phyloP scores from a whole-genome alignment of 1,140 invertebrate genomes.

The Hyles euphorbiae region DNA sequence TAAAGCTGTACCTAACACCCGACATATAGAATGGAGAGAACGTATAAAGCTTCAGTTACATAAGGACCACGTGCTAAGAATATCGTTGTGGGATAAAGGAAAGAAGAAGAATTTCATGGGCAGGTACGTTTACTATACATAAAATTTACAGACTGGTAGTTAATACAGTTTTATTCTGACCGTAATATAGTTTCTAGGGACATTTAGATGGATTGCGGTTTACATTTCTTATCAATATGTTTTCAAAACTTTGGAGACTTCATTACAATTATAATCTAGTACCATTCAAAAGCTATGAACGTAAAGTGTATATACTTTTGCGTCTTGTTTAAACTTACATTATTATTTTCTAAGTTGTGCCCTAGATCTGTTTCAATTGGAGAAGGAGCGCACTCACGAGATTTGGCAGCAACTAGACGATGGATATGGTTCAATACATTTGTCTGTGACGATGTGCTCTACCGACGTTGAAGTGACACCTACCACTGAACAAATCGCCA shows the following conservation, averaged over 20 bases:
- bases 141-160: no score
- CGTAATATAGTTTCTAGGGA: no score
- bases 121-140: slow-evolving; percentile 32
- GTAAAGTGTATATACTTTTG: no score
- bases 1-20: slow-evolving; percentile 39
- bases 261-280: no score
- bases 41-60: slow-evolving; percentile 43
- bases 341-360: slow-evolving; percentile 40
- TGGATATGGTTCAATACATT: slow-evolving; percentile 48
- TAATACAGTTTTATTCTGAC: no score
- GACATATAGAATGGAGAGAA: slow-evolving; percentile 53
- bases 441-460: slow-evolving; percentile 49
- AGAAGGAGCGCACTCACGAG: slow-evolving; percentile 55
- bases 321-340: slow-evolving; percentile 2
- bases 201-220: no score
- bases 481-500: slow-evolving; percentile 2
- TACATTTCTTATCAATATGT: no score
- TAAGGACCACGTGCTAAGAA: slow-evolving; percentile 37
- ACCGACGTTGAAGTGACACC: slow-evolving; percentile 7
- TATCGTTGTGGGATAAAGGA: slow-evolving; percentile 54
- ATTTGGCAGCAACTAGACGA: slow-evolving; percentile 54
- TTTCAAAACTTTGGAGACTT: no score
- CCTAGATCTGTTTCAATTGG: slow-evolving; percentile 44
- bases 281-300: no score
- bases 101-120: slow-evolving; percentile 59